These are phyloP conservation scores for Brachionus paranguensis DNA, from an alignment of 1,140 invertebrate genomes.

Conservation along the genomic window DNA sequence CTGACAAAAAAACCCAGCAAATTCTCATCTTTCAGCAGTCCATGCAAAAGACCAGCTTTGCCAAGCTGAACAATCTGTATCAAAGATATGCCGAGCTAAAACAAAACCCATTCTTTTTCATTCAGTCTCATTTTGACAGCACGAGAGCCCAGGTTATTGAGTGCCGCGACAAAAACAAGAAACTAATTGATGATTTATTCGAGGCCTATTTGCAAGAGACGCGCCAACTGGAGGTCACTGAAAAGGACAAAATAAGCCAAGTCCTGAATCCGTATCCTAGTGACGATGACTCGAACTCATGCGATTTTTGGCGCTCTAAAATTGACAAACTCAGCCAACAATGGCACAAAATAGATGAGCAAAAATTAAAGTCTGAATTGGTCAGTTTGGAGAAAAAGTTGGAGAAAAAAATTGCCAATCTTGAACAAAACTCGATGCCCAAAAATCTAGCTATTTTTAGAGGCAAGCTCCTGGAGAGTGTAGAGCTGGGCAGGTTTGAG, in stretches of 20 bases:
- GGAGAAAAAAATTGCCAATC: neutral
- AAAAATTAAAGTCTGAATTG: neutral
- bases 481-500: neutral
- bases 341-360: neutral
- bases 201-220: neutral
- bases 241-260: neutral
- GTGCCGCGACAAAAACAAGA: neutral
- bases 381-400: neutral
- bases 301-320: neutral
- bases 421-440: neutral
- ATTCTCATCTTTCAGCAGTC: neutral
- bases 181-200: neutral
- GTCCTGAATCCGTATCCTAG: neutral
- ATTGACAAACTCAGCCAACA: neutral
- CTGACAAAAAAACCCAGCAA: neutral
- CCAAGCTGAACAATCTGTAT: neutral
- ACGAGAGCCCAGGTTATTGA: neutral
- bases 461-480: neutral
- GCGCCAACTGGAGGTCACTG: neutral
- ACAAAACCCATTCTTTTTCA: neutral
- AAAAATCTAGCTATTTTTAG: neutral
- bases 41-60: neutral
- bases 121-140: neutral
- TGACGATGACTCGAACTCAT: constrained; percentile 2
- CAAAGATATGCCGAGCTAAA: neutral